Base-by-base conservation (phyloP, 2,797 vertebrate genomes). In the Sebastes trivittatus region DNA sequence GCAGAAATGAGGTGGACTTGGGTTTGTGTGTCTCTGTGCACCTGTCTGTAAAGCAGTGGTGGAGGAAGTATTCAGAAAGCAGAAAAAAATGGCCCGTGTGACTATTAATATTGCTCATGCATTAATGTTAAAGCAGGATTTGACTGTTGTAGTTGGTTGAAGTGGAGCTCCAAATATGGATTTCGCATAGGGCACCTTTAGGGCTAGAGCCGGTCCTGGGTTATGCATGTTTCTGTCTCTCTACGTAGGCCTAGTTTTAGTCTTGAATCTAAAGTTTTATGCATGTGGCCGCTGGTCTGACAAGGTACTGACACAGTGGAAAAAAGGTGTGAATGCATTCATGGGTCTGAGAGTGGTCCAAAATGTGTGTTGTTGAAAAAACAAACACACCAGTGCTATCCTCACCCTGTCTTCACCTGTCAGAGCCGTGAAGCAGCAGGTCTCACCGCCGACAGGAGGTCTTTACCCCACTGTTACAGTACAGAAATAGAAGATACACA, bases 351-450 rank as follows among this genome's bases (percentile, higher is more conserved):
- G 3, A 69, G 1, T 20, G 32, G 32, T 7, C 30, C 54, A 8
- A 67, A 72, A 56, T 36, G 22, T 61, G 55, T 78, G 60, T 29
- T 64, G 56, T 68, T 52, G 11, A n/a, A 27, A 72, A 77, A 22
- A 42, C 18, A 49, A 7, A 42, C 23, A 27, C 25, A 49, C 0
- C 30, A 11, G 32, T 4, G 5, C 29, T 23, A 20, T 71, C 56
- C 20, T 68, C 63, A 22, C 18, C 16, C 30, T 16, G 67, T 73
- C 42, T 29, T 77, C 69, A 85, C 68, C 75, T 78, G 79, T 60
- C 69, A 76, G 38, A 30, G 42, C 65, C 61, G 52, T 71, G 5
- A 54, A 72, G 46, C 64, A 74, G 29, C 34, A 14, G 42, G 14
- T 83, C 76, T 82, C 72, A 71, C 22, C 20, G 3, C 64, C 7